These are phyloP conservation scores for Lipotes vexillifer DNA, from an alignment of 2,113 vertebrate genomes.

Conservation along the genomic window DNA sequence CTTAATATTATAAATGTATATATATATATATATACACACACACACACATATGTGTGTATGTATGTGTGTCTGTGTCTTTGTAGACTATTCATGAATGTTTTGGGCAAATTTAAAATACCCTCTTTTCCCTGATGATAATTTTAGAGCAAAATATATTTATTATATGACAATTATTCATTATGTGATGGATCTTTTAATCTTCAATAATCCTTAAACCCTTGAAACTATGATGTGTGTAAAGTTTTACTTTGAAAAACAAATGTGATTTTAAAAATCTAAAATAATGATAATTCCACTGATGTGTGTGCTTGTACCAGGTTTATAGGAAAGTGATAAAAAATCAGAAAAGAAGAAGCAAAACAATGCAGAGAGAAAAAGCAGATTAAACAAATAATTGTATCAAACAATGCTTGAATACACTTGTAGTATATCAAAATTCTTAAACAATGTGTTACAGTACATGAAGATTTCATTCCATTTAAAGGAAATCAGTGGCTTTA, in stretches of 20 bases:
- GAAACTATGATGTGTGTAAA: background rate
- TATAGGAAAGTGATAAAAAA: background rate
- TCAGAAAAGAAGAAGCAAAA: background rate
- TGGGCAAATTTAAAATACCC: background rate
- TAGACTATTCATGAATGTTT: background rate
- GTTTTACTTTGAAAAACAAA: background rate
- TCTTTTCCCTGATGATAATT: background rate
- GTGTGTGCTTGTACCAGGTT: background rate
- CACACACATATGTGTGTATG: background rate
- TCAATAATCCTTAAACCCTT: background rate
- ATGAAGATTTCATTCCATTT: background rate
- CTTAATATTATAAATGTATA: background rate
- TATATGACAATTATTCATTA: background rate
- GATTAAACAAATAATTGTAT: background rate
- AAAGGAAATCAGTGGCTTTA: background rate
- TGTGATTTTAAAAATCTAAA: background rate
- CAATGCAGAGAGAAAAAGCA: background rate
- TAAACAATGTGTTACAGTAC: background rate
- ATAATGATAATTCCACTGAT: background rate
- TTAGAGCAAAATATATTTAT: background rate
- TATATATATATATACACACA: accelerated
- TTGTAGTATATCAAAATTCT: background rate
- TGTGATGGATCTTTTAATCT: background rate
- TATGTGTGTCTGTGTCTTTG: background rate
- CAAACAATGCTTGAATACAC: background rate